Percentiles rank a stretch among this genome's conserved stretches.
These are phyloP conservation scores for Gasterosteus nipponicus DNA, from an alignment of 2,113 vertebrate species.

Conservation along the genomic window DNA sequence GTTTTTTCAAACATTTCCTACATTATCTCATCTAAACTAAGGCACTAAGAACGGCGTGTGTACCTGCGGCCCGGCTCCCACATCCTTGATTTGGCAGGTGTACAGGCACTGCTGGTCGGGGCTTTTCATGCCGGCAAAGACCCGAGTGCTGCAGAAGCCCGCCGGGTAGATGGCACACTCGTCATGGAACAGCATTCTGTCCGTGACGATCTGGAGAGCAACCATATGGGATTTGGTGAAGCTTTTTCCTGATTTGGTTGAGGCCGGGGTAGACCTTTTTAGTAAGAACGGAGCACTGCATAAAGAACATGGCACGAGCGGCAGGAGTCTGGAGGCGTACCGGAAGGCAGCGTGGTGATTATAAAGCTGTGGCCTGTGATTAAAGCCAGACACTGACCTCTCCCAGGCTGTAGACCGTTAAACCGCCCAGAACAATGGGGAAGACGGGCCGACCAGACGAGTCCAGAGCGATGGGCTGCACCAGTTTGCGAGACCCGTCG, in stretches of 20 bases:
- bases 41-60: background rate
- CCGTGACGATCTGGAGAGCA: slow-evolving; percentile 86
- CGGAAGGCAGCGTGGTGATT: background rate
- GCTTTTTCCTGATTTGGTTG: background rate
- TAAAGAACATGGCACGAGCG: background rate
- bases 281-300: background rate
- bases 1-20: background rate
- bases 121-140: slow-evolving; percentile 86
- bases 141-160: slow-evolving; percentile 90
- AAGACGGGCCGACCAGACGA: slow-evolving; percentile 89
- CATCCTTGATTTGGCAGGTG: slow-evolving; percentile 92
- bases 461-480: slow-evolving; percentile 88
- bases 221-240: background rate
- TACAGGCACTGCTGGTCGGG: slow-evolving; percentile 88
- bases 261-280: background rate
- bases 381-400: slow-evolving; percentile 80
- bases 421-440: slow-evolving; percentile 87
- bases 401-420: slow-evolving; percentile 91
- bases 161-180: slow-evolving; percentile 89
- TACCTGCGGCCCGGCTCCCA: slow-evolving; percentile 87
- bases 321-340: background rate
- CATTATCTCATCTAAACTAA: background rate
- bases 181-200: slow-evolving; percentile 87
- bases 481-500: slow-evolving; percentile 85
- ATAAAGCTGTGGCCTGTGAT: background rate